Conservation (phyloP, 1,140 invertebrate genomes). For the Neotoxoptera formosana region DNA sequence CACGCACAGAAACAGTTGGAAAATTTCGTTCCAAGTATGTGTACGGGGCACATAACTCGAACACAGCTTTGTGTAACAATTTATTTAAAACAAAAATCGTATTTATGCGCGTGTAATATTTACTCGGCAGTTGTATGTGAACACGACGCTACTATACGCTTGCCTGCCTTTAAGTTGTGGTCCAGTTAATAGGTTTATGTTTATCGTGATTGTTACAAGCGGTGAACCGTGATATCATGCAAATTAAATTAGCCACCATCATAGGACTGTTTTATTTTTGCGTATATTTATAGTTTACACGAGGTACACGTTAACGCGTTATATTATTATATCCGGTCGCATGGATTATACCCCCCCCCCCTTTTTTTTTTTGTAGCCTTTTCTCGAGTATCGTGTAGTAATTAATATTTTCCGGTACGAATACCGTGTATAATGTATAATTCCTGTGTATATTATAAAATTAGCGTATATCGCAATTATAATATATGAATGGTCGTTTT, state of each 20-base stretch:
- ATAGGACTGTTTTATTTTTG: neutral
- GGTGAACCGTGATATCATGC: neutral
- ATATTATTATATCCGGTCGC: neutral
- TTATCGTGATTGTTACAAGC: neutral
- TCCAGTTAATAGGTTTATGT: constrained; percentile 3
- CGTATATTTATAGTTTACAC: neutral
- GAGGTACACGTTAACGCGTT: neutral
- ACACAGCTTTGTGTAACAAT: neutral
- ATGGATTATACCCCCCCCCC: neutral
- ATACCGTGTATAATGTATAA: neutral
- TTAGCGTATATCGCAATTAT: neutral
- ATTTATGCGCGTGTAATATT: neutral
- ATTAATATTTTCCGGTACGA: neutral
- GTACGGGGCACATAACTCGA: neutral
- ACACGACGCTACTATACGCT: neutral
- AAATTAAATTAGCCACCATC: neutral
- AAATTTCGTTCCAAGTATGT: neutral
- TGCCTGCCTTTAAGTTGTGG: neutral
- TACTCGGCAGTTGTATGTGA: neutral
- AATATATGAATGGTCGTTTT: neutral
- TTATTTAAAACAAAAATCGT: neutral
- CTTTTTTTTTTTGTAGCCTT: neutral
- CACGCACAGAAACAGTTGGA: neutral
- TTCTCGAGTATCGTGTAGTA: neutral
- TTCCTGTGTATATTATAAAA: neutral